Evolutionary conservation across 2,888 invertebrate species (phyloP), one percentile per base, ranked within the genome.

Genomic region (Mellilla xanthometata): DNA sequence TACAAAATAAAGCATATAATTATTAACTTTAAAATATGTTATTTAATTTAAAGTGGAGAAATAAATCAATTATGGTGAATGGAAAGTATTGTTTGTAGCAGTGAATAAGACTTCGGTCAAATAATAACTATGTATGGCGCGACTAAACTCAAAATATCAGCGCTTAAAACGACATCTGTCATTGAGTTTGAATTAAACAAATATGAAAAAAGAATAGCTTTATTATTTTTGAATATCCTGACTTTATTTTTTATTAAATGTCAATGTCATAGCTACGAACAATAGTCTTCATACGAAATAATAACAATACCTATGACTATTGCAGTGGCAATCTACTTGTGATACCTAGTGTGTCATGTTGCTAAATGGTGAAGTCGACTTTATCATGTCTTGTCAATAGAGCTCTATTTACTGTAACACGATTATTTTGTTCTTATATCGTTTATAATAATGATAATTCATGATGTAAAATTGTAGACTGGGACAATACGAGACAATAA

Each of bases 1-100:
- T 89, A 88, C 87, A 89, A 86, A 86, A 85, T 82, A 81, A 86
- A 83, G 81, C 80, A 66, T 79, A 76, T 76, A 72, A 68, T 75
- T 68, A 71, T 72, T 69, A 73, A 60, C 60, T 56, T 58, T 60
- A 52, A 58, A 55, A 40, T 49, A 60, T 61, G 59, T 72, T 69
- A 59, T 62, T 55, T 52, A 71, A 26, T 35, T 70, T 77, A 70
- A 48, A 48, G 29, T 77, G 77, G 75, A 69, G 72, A 76, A 76
- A 67, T 62, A 78, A 77, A 76, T 65, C 58, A 61, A 59, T 60
- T 58, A 52, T 39, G 58, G 62, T 63, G 52, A 55, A 56, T 60
- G 59, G 64, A 58, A 51, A 47, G 48, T 44, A 42, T 24, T 50
- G 54, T 54, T 58, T 61, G 60, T 56, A 65, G 54, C 24, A 19